Conservation (phyloP, 2,113 vertebrate species). For the Prunella fulvescens region DNA sequence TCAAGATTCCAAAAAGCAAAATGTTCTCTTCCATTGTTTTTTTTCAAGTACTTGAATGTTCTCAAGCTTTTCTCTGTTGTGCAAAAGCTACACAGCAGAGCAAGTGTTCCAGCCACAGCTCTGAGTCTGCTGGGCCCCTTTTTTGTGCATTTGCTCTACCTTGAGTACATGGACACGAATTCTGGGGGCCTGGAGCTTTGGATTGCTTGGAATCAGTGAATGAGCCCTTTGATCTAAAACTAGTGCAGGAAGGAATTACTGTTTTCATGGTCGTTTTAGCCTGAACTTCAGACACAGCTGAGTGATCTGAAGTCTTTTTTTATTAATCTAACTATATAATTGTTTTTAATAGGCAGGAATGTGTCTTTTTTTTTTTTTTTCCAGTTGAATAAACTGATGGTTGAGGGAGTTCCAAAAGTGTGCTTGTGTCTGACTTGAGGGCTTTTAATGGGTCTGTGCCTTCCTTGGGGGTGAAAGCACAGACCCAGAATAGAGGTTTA, state of each 20-base stretch:
- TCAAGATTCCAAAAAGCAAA: background rate
- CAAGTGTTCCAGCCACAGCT: background rate
- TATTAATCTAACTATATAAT: background rate
- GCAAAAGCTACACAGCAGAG: background rate
- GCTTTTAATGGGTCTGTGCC: background rate
- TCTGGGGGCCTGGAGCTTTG: background rate
- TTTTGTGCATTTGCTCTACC: background rate
- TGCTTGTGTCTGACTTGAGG: background rate
- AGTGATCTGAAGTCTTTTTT: background rate
- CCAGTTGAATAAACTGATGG: background rate
- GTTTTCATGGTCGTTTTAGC: background rate
- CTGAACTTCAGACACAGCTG: background rate
- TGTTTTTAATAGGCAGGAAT: background rate
- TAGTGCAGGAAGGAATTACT: background rate
- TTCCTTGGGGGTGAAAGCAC: conserved; percentile 4
- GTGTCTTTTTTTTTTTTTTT: background rate
- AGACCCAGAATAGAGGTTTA: background rate
- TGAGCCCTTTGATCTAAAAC: conserved; percentile 28
- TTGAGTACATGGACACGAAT: background rate
- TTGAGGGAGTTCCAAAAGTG: background rate
- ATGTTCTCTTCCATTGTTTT: background rate
- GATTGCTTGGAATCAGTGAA: background rate
- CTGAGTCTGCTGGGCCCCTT: background rate
- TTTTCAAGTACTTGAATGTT: background rate
- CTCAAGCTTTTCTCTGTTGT: background rate